Evolutionary conservation across 2,888 invertebrate genomes (phyloP).

Genomic region (Crepidodera aurea): DNA sequence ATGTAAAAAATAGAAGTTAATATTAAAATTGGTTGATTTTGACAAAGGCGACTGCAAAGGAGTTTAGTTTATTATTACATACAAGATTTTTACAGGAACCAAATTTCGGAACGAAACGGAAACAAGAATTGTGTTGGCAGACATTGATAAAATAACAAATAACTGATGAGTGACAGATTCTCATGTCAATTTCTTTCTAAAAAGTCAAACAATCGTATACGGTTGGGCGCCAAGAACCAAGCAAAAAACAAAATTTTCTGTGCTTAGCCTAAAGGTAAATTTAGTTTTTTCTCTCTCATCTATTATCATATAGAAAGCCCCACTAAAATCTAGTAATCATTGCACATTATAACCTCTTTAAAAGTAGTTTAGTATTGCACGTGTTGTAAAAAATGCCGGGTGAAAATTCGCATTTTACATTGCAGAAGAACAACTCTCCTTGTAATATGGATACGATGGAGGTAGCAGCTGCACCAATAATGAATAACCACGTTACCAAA

Average conservation of each 20-base stretch:
- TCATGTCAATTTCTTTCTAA: constrained; percentile 25
- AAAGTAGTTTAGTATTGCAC: constrained; percentile 33
- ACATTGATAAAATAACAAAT: too few relatives aligned
- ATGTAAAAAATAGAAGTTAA: too few relatives aligned
- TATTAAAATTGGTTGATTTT: too few relatives aligned
- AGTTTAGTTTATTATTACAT: too few relatives aligned
- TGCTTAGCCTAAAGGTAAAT: constrained; percentile 28
- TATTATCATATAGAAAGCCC: constrained; percentile 5
- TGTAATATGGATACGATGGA: constrained; percentile 62
- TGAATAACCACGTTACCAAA: constrained; percentile 50
- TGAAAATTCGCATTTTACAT: constrained; percentile 36
- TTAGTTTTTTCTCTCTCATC: constrained; percentile 13
- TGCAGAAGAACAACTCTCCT: constrained; percentile 35
- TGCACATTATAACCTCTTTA: background rate
- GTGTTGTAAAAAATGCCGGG: constrained; percentile 39
- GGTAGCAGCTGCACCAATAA: constrained; percentile 58
- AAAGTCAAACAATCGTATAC: constrained; percentile 31
- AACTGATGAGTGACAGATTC: constrained; percentile 1
- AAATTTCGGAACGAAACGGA: too few relatives aligned
- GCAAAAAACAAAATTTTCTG: constrained; percentile 12
- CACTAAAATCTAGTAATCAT: background rate
- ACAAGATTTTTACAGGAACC: too few relatives aligned
- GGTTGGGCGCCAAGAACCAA: constrained; percentile 36
- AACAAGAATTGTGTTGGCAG: too few relatives aligned
- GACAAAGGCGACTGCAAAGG: too few relatives aligned